A percentile compares a stretch with the other conserved stretches of the same genome.
These are phyloP conservation scores for Cichladusa arquata DNA, from an alignment of 2,113 vertebrate species.

Conservation along the genomic window DNA sequence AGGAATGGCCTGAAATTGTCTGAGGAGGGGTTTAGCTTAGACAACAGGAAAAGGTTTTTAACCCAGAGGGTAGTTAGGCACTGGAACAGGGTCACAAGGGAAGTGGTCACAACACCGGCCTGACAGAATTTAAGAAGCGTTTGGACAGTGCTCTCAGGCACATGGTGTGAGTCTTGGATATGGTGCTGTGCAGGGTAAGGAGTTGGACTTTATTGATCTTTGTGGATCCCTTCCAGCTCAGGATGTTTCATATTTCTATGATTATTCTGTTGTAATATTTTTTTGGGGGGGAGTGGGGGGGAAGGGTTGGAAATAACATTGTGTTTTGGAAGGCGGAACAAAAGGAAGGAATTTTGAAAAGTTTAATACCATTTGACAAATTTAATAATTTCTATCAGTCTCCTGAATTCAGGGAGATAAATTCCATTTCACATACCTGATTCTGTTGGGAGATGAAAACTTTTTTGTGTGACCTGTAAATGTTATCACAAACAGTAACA, in stretches of 20 bases:
- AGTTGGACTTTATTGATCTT: neutral
- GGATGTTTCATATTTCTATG: neutral
- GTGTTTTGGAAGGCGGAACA: neutral
- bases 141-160: neutral
- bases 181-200: neutral
- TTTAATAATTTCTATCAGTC: slow-evolving; percentile 13
- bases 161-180: rapidly evolving
- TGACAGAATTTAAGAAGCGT: rapidly evolving
- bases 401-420: slow-evolving; percentile 3
- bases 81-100: neutral
- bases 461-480: slow-evolving; percentile 57
- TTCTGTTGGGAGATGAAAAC: slow-evolving; percentile 43
- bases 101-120: neutral
- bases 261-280: neutral
- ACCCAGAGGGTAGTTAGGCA: rapidly evolving
- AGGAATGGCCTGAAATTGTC: neutral
- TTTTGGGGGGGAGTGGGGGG: rapidly evolving
- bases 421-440: slow-evolving; percentile 11
- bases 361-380: slow-evolving; percentile 11
- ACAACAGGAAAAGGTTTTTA: neutral
- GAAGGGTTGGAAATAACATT: too few species aligned
- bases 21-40: too few species aligned
- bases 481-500: slow-evolving; percentile 48
- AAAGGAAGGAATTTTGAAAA: neutral
- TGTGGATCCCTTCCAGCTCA: neutral